These are phyloP conservation scores for Andrena bucephala DNA, from an alignment of 2,888 invertebrate genomes.

Conservation along the genomic window DNA sequence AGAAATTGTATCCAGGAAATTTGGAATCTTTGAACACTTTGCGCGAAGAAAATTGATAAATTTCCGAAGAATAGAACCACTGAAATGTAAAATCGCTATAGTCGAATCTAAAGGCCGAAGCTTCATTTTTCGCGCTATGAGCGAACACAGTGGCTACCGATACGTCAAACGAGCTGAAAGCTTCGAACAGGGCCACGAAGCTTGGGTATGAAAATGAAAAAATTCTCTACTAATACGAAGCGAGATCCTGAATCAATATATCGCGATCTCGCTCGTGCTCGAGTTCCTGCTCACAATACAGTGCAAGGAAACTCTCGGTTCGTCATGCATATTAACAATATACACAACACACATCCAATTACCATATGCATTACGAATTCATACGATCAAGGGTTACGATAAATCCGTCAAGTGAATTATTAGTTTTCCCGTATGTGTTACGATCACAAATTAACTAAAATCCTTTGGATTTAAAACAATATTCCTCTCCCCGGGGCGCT, in stretches of 20 bases:
- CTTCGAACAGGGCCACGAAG: not conserved
- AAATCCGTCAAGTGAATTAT: constrained; percentile 17
- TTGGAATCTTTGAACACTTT: constrained; percentile 16
- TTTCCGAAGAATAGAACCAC: constrained; percentile 13
- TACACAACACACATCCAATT: constrained; percentile 32
- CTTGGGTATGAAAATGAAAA: constrained; percentile 12
- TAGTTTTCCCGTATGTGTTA: constrained; percentile 15
- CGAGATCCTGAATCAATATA: constrained; percentile 19
- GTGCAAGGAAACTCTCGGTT: constrained; percentile 32
- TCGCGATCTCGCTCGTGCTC: constrained; percentile 6
- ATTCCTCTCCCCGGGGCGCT: constrained; percentile 2
- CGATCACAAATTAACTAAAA: constrained; percentile 36
- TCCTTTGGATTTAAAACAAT: constrained; percentile 49
- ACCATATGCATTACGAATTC: constrained; percentile 22
- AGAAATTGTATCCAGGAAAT: constrained; percentile 4
- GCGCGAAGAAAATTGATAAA: constrained; percentile 5
- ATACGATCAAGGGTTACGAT: constrained; percentile 31
- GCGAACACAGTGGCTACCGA: constrained; percentile 4
- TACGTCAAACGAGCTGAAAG: not conserved
- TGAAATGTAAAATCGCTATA: not conserved
- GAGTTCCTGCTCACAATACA: constrained; percentile 26
- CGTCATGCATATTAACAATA: constrained; percentile 21
- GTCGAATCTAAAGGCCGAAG: not conserved
- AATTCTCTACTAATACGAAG: constrained; percentile 21
- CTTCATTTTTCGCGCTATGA: not conserved